Evolutionary conservation across 1,140 invertebrate species (phyloP), one percentile per base, ranked within the genome.

Genomic region (Drosophila jambulina): DNA sequence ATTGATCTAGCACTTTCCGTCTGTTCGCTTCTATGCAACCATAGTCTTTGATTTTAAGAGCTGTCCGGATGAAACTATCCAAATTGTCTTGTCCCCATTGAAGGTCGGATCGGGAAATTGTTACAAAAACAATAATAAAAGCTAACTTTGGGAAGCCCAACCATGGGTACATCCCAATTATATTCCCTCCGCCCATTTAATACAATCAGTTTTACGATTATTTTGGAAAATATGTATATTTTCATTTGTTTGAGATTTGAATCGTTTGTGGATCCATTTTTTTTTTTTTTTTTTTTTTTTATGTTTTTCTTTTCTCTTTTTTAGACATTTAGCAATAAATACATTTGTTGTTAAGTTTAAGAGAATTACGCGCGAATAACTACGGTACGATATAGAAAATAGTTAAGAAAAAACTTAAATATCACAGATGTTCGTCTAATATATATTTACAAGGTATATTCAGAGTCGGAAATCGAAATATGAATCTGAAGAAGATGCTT

Each of bases 341-440:
- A 84, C 72, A 72, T 49, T 72, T 60, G 53, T 72, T 40, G 42
- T 69, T 71, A 59, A 60, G 45, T 38, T 60, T 71, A 48, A 70
- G 67, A 72, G 69, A 72, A 72, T 59, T 72, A 72, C 56, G 40
- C 76, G 62, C 49, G 56, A 54, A 75, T 64, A 81, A 65, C 69
- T 82, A 78, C 59, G 59, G 48, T 84, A 87, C 83, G 78, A 74
- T 90, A 90, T 90, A 90, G 78, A 90, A 88, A 83, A 85, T 75
- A 85, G 85, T 88, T 84, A 86, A 86, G 82, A 77, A 91, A 90
- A 91, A 91, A 91, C 86, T 91, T 91, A 91, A 80, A 78, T 91
- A 91, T 91, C 86, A 91, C 86, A 91, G 86, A 91, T 91, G 56
- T 90, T 76, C 53, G 61, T 56, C 61, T 59, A 64, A 78, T 51